These are phyloP conservation scores for Deilephila elpenor DNA, from an alignment of 2,888 invertebrate genomes.

Conservation along the genomic window DNA sequence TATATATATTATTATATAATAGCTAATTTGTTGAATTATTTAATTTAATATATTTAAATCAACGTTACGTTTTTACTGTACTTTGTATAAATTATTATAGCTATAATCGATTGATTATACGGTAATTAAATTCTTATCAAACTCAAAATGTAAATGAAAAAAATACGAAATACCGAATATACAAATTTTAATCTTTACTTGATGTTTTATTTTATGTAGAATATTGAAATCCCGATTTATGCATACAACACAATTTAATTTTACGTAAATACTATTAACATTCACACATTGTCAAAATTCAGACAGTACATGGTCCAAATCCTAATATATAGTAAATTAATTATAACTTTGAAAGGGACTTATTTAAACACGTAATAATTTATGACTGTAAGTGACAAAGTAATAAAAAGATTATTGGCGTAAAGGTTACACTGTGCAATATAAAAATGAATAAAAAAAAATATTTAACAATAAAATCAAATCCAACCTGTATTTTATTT, in stretches of 20 bases:
- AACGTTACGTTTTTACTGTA: slow-evolving; percentile 75
- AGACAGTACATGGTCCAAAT: too few relatives aligned
- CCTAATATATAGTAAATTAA: too few relatives aligned
- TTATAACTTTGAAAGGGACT: too few relatives aligned
- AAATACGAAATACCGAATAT: slow-evolving; percentile 85
- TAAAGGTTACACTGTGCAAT: too few relatives aligned
- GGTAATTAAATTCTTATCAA: slow-evolving; percentile 78
- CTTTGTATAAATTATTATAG: slow-evolving; percentile 66
- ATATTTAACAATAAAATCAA: too few relatives aligned
- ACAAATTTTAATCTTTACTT: slow-evolving; percentile 83
- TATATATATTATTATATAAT: slow-evolving; percentile 54
- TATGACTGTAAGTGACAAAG: too few relatives aligned
- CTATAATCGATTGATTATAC: slow-evolving; percentile 73
- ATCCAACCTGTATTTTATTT: too few relatives aligned
- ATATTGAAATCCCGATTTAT: not conserved
- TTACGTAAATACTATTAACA: too few relatives aligned
- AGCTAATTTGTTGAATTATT: slow-evolving; percentile 70
- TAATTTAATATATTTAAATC: slow-evolving; percentile 65
- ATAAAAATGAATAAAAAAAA: too few relatives aligned
- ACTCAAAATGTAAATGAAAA: slow-evolving; percentile 80
- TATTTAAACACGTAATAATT: too few relatives aligned
- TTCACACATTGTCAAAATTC: too few relatives aligned
- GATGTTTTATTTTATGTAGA: slow-evolving; percentile 11
- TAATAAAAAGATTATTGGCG: too few relatives aligned
- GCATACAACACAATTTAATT: not conserved